Conservation (phyloP, 2,888 invertebrate species). For the Hecatera dysodea region DNA sequence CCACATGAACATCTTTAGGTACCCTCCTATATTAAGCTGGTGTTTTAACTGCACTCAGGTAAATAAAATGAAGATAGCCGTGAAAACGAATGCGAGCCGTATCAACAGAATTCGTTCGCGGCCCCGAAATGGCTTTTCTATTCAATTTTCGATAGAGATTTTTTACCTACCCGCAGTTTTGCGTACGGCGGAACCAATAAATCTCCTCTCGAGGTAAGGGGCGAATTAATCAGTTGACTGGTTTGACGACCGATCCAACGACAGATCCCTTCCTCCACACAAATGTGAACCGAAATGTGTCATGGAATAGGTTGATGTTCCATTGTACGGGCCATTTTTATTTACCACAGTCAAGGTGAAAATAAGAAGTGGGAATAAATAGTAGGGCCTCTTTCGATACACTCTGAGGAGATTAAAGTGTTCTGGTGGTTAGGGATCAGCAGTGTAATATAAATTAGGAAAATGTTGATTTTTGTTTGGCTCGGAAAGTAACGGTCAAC, state of each 20-base stretch:
- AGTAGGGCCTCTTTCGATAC: conserved; percentile 86
- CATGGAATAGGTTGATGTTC: conserved; percentile 73
- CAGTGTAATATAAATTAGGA: conserved; percentile 84
- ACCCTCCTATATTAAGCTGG: conserved; percentile 62
- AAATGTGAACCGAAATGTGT: conserved; percentile 74
- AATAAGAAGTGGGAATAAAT: conserved; percentile 90
- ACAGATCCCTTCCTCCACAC: conserved; percentile 69
- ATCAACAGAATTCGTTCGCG: conserved; percentile 84
- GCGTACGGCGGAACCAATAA: conserved; percentile 90
- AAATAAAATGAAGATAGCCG: conserved; percentile 86
- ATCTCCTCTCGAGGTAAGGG: conserved; percentile 90
- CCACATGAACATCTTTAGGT: conserved; percentile 46
- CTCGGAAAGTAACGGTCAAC: conserved; percentile 66
- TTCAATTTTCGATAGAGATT: conserved; percentile 91
- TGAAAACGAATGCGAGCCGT: conserved; percentile 82
- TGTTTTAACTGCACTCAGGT: conserved; percentile 76
- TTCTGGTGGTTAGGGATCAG: conserved; percentile 77
- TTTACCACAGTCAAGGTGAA: conserved; percentile 87
- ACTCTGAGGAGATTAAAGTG: conserved; percentile 89
- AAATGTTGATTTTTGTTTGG: conserved; percentile 76
- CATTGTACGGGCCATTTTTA: conserved; percentile 72
- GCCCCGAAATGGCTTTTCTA: conserved; percentile 90
- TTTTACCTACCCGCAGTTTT: conserved; percentile 90
- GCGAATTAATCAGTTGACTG: conserved; percentile 89
- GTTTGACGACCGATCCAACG: conserved; percentile 82